Base-by-base conservation (phyloP, 2,113 vertebrate genomes). In the Tragelaphus imberbis region DNA sequence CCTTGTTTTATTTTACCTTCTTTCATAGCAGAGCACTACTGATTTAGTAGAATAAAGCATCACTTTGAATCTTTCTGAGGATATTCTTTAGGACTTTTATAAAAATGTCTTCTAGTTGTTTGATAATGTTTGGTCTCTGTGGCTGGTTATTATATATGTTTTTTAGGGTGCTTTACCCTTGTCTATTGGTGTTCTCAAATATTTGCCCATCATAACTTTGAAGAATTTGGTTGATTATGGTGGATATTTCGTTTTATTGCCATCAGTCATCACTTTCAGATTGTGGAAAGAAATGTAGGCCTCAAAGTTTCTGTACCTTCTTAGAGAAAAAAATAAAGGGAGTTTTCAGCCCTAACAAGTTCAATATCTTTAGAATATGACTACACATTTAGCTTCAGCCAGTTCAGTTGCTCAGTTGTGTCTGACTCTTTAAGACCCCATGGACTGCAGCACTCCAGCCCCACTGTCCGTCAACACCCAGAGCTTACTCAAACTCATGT, bases 381-480 rank as follows among this genome's bases (percentile, higher is more conserved):
- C 6, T 51, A 3, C 10, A 51, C 40, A 10, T 75, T 85, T 61
- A 51, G 33, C 40, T 11, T 27, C n/a, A 36, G 19, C 23, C 68
- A 71, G 19, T 71, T 40, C 68, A 40, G n/a, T 71, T 0, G 0
- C n/a, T 40, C 19, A 23, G n/a, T 40, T 5, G 0, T 23, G n/a
- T 23, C 68, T 21, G 5, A 12, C 68, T 40, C n/a, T 71, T 40
- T 71, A n/a, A 36, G 65, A 71, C 9, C n/a, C n/a, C 9, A 71
- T 36, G 17, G 9, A 12, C 17, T 6, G 9, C 9, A 71, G 17
- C 19, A 23, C 9, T 12, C n/a, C n/a, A 71, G 65, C 9, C 2
- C 11, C n/a, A 19, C 4, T 12, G 4, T 36, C 9, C 19, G 36
- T 71, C 65, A 12, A 23, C 17, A 0, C n/a, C 65, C 19, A 12